Evolutionary conservation across 2,888 invertebrate genomes (phyloP).

Genomic region (Meiosimyza decipiens): DNA sequence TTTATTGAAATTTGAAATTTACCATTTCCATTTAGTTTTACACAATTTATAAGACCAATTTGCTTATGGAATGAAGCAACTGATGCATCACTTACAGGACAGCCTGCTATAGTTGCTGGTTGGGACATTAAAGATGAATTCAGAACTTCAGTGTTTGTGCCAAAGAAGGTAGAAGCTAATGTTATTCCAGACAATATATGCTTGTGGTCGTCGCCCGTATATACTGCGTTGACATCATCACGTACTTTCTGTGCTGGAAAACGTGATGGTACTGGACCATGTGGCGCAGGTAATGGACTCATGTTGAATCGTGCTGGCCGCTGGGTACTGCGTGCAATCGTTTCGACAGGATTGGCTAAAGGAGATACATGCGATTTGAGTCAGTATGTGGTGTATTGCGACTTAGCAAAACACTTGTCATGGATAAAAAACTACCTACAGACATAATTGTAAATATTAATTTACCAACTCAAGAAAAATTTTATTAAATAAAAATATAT

Average conservation of each 20-base stretch:
- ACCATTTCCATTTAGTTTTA: slow-evolving; percentile 43
- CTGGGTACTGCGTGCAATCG: slow-evolving; percentile 69
- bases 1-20: too few species aligned
- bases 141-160: slow-evolving; percentile 54
- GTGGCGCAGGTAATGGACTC: slow-evolving; percentile 75
- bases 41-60: slow-evolving; percentile 54
- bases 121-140: slow-evolving; percentile 67
- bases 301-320: slow-evolving; percentile 64
- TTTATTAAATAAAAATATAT: too few species aligned
- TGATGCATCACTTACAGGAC: slow-evolving; percentile 60
- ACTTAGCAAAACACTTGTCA: slow-evolving; percentile 70
- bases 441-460: too few species aligned
- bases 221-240: slow-evolving; percentile 45
- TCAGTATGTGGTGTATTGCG: slow-evolving; percentile 75
- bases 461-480: too few species aligned
- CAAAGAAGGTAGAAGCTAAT: slow-evolving; percentile 66
- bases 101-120: slow-evolving; percentile 68
- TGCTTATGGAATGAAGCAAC: slow-evolving; percentile 60
- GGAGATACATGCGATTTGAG: slow-evolving; percentile 71
- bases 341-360: slow-evolving; percentile 66
- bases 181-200: slow-evolving; percentile 69
- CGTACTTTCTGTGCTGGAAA: slow-evolving; percentile 62
- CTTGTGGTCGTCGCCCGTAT: slow-evolving; percentile 64
- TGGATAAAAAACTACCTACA: slow-evolving; percentile 66
- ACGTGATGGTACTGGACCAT: slow-evolving; percentile 61